phyloP scores from a whole-genome alignment of 2,888 invertebrate species.

The Cerceris rybyensis region DNA sequence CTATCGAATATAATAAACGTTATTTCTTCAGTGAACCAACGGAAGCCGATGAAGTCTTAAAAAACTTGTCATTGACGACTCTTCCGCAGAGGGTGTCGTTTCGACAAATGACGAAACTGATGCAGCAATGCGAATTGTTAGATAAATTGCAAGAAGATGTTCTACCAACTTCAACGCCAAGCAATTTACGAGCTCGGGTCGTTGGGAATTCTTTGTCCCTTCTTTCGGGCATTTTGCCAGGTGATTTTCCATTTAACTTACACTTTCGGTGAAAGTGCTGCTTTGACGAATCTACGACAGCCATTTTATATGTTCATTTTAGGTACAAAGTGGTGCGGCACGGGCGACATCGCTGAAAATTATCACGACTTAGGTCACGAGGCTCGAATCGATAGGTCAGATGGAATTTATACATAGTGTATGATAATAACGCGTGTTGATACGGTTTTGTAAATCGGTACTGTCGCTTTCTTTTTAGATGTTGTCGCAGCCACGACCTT shows the following conservation, averaged over 20 bases:
- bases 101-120: constrained; percentile 89
- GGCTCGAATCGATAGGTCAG: constrained; percentile 78
- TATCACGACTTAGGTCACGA: constrained; percentile 93
- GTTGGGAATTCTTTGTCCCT: constrained; percentile 88
- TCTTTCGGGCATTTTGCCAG: constrained; percentile 91
- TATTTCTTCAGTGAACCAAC: constrained; percentile 86
- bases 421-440: too few species aligned
- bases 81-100: constrained; percentile 87
- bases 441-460: too few species aligned
- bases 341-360: constrained; percentile 92
- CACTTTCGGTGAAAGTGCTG: too few species aligned
- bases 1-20: not conserved
- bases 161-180: constrained; percentile 37
- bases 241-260: constrained; percentile 80
- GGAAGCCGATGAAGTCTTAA: constrained; percentile 86
- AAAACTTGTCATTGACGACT: constrained; percentile 85
- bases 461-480: constrained; percentile 79
- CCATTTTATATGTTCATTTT: constrained; percentile 36
- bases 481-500: constrained; percentile 95
- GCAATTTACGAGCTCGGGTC: constrained; percentile 79
- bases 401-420: not conserved
- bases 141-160: constrained; percentile 76
- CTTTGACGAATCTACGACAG: not conserved
- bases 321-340: constrained; percentile 97
- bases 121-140: constrained; percentile 90